phyloP scores from a whole-genome alignment of 2,888 invertebrate genomes.

The Chrysodeixis includens region DNA sequence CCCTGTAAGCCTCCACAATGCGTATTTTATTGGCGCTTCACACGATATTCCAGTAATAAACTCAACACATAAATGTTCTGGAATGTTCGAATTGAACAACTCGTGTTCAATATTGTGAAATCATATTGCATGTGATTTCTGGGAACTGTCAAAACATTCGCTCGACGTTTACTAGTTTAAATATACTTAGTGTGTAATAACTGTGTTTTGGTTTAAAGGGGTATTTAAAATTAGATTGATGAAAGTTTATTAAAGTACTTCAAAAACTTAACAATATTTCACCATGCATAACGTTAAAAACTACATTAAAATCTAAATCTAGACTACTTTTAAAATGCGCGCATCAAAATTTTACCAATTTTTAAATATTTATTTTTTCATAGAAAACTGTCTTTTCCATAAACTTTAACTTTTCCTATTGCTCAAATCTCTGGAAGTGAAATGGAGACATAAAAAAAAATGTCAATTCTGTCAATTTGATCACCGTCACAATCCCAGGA shows the following conservation, averaged over 20 bases:
- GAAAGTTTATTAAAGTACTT: background rate
- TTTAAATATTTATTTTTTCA: no score
- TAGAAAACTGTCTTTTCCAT: no score
- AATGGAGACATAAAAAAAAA: no score
- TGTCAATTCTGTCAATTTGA: no score
- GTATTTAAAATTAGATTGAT: background rate
- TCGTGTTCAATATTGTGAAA: background rate
- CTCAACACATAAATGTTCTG: slow-evolving; percentile 29
- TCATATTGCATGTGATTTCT: background rate
- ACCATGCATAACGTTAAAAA: no score
- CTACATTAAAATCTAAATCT: no score
- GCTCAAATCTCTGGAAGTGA: no score
- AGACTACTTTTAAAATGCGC: no score
- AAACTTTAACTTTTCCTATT: no score
- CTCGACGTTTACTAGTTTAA: background rate
- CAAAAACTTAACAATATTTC: background rate
- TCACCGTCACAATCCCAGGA: no score
- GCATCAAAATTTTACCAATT: no score
- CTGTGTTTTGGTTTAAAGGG: background rate
- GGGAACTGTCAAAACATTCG: background rate
- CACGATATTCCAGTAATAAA: slow-evolving; percentile 50
- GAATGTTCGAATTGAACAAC: slow-evolving; percentile 20
- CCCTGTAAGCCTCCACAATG: slow-evolving; percentile 68
- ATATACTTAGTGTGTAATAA: no score
- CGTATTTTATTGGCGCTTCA: slow-evolving; percentile 61